Conservation (phyloP, 2,888 invertebrate genomes). For the Barypeithes pellucidus region DNA sequence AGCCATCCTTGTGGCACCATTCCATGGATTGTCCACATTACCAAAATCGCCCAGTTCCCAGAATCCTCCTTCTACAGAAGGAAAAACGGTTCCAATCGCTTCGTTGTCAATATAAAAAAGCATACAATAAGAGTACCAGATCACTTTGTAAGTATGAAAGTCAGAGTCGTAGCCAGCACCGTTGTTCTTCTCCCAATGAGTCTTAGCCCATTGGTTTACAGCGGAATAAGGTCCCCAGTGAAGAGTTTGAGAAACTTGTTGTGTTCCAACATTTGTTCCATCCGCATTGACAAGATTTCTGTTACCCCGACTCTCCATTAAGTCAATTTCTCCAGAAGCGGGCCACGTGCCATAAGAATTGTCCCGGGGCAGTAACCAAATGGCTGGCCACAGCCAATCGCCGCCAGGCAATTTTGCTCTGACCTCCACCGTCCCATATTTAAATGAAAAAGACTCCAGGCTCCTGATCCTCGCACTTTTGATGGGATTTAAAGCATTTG, state of each 20-base stretch:
- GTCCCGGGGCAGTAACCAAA: conserved; percentile 80
- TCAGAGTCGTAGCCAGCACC: conserved; percentile 72
- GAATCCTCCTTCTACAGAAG: conserved; percentile 66
- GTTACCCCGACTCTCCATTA: conserved; percentile 80
- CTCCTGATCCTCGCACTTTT: conserved; percentile 79
- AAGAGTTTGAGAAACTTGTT: conserved; percentile 76
- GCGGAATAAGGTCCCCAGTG: conserved; percentile 79
- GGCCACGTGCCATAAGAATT: conserved; percentile 81
- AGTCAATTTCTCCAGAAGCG: conserved; percentile 81
- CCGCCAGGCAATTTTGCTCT: conserved; percentile 80
- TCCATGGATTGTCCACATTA: conserved; percentile 73
- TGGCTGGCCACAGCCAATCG: conserved; percentile 83
- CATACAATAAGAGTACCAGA: conserved; percentile 77
- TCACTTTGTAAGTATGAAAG: conserved; percentile 79
- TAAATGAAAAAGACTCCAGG: conserved; percentile 76
- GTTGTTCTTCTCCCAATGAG: conserved; percentile 70
- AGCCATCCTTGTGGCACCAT: conserved; percentile 73
- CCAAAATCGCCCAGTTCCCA: conserved; percentile 42
- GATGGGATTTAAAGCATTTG: conserved; percentile 75
- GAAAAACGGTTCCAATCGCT: conserved; percentile 72
- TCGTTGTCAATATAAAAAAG: conserved; percentile 74
- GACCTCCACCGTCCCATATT: conserved; percentile 78
- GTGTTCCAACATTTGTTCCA: conserved; percentile 72
- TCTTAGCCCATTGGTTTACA: conserved; percentile 73
- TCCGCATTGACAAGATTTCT: conserved; percentile 62